Evolutionary conservation across 2,888 invertebrate genomes (phyloP), one percentile per base, ranked within the genome.

Genomic region (Phanerotoma sp.): DNA sequence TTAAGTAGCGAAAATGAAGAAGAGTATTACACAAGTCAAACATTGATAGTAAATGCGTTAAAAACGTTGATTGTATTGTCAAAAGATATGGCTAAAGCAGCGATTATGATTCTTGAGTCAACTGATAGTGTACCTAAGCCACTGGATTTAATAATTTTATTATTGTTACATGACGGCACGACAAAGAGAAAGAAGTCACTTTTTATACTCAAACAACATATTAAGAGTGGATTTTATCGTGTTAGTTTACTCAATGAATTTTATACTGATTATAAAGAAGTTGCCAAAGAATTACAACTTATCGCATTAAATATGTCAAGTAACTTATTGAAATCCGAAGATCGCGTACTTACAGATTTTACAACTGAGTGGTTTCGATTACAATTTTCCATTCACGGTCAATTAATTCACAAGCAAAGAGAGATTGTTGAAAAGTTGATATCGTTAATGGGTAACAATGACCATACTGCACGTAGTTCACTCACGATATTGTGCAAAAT

Each of bases 91-190:
- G 76, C 79, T 1, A 83, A 83, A 65, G 79, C 82, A 25, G 85
- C 86, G 80, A 63, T 84, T 3, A 82, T 81, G 67, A 77, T 83
- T n/a, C 77, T 86, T 56, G 79, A 80, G 48, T 75, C 71, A 51
- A 79, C 83, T 50, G 81, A 81, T 69, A 74, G 79, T 35, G 83
- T 84, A 54, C 82, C 84, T 58, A 86, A 85, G 76, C 81, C 88
- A 1, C 80, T 90, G 57, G 89, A 91, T 76, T 79, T 89, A 47
- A 75, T 89, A 59, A 72, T 89, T 15, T 70, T 88, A n/a, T 80
- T 88, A 63, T 74, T 88, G 16, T 83, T 85, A 62, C 80, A 63
- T 52, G 41, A 62, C 51, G 47, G 55, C 33, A 30, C 32, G 9
- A 53, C 66, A 46, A 83, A 83, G 63, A 84, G 84, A 65, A 80